Evolutionary conservation across 2,797 vertebrate genomes (phyloP).

Genomic region (Carapus acus): DNA sequence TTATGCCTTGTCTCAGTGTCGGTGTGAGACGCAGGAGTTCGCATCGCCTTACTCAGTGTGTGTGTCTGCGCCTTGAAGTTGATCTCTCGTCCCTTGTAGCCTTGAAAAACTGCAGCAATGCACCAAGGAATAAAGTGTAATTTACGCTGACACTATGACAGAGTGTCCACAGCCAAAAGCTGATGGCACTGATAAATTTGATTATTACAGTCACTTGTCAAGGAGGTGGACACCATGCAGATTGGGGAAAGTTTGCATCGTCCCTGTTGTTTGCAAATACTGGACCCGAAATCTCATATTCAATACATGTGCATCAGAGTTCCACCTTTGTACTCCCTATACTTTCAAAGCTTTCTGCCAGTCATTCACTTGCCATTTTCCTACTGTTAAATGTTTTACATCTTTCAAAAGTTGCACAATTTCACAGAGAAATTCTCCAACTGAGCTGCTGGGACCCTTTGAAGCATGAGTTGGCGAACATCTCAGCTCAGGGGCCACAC

Average conservation of each 20-base stretch:
- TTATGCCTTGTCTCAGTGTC: not conserved
- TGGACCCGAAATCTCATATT: not conserved
- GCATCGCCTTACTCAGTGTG: too few relatives aligned
- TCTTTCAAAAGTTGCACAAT: not conserved
- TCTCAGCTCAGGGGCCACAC: not conserved
- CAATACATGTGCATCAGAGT: too few relatives aligned
- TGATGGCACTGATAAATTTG: constrained; percentile 13
- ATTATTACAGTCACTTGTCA: constrained; percentile 15
- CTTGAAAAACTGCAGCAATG: constrained; percentile 9
- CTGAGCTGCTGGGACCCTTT: not conserved
- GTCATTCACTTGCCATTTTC: too few relatives aligned
- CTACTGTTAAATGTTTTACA: too few relatives aligned
- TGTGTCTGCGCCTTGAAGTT: constrained; percentile 1
- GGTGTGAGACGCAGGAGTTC: too few relatives aligned
- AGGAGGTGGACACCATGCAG: constrained; percentile 26
- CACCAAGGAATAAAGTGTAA: constrained; percentile 18
- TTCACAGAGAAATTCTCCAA: not conserved
- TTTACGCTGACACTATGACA: constrained; percentile 16
- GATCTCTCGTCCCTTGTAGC: constrained; percentile 6
- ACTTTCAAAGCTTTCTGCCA: too few relatives aligned
- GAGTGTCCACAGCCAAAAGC: constrained; percentile 15
- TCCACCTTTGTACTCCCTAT: not conserved
- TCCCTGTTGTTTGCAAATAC: not conserved
- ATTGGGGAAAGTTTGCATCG: constrained; percentile 17
- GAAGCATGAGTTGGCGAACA: too few relatives aligned